A percentile compares a stretch with the other conserved stretches of the same genome.
These are phyloP conservation scores for Triplophysa siluroides DNA, from an alignment of 2,113 vertebrate genomes.

Conservation along the genomic window DNA sequence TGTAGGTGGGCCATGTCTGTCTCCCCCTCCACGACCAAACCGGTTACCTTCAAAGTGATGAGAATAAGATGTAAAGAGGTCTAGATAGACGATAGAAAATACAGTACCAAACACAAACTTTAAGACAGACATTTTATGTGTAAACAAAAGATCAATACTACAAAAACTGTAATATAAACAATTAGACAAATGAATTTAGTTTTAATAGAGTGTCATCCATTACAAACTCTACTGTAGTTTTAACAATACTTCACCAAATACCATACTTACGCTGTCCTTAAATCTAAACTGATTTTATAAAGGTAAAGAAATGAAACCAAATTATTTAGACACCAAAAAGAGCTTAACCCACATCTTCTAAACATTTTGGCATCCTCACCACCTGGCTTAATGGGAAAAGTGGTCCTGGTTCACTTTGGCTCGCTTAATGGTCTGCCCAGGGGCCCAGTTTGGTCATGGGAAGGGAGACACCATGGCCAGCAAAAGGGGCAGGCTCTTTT, in stretches of 20 bases:
- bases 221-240: neutral
- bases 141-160: neutral
- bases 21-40: conserved; percentile 91
- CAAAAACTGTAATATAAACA: neutral
- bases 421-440: conserved; percentile 93
- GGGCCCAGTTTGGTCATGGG: conserved; percentile 95
- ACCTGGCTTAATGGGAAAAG: conserved; percentile 95
- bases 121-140: neutral
- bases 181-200: neutral
- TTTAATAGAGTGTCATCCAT: neutral
- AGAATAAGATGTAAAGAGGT: conserved; percentile 61
- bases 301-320: conserved; percentile 69
- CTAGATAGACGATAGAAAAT: neutral
- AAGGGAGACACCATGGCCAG: conserved; percentile 96
- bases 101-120: neutral
- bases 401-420: conserved; percentile 92
- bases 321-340: conserved; percentile 88
- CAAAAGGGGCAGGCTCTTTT: conserved; percentile 95
- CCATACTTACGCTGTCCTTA: conserved; percentile 83
- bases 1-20: conserved; percentile 92
- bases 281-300: conserved; percentile 61
- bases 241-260: conserved; percentile 12
- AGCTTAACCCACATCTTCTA: conserved; percentile 95
- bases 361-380: conserved; percentile 94
- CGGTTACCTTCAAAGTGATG: conserved; percentile 90